Base-by-base conservation (phyloP, 2,113 vertebrate species). In the Scytalopus superciliaris region DNA sequence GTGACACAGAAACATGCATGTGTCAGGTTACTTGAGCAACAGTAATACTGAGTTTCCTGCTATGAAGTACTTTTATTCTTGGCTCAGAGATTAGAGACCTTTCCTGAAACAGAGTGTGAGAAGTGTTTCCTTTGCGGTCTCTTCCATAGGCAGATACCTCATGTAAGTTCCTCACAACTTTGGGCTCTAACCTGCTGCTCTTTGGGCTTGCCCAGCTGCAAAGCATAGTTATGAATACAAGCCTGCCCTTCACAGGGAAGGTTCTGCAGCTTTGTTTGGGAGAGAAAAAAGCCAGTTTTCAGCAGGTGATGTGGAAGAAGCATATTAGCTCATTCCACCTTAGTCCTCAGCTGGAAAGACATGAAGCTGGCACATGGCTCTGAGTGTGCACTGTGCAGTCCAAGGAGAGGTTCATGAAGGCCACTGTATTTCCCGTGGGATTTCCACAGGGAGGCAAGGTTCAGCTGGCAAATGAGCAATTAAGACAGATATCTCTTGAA, bases 301-400 rank as follows among this genome's bases (percentile, higher is more conserved):
- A 59, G 44, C 49, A 69, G 17, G 4, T 10, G 3, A 40, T 13
- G 2, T 30, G 17, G 52, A 44, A 79, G 44, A 17, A 68, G 4
- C 21, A 8, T 11, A 17, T 9, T 75, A 67, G 60, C 39, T 67
- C 14, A 16, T 19, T 42, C 40, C 49, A 21, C 25, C 69, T 75
- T 28, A 72, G 21, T 17, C 37, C 52, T 62, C 57, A 60, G 24
- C 21, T 40, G 44, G 28, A n/a, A 82, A 42, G 39, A 14, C 40
- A 45, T 9, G 45, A 40, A 39, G 53, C 14, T 47, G 33, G 31
- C 28, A 39, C 15, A 3, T 4, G 7, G 5, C n/a, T n/a, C 19
- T 60, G 10, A 77, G n/a, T 0, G 6, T 6, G 14, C 21, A 10
- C 35, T 37, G 27, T 2, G 3, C 39, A n/a, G 37, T 28, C n/a